Conservation (phyloP, 1,140 invertebrate genomes). For the Trachymyrmex cornetzi region DNA sequence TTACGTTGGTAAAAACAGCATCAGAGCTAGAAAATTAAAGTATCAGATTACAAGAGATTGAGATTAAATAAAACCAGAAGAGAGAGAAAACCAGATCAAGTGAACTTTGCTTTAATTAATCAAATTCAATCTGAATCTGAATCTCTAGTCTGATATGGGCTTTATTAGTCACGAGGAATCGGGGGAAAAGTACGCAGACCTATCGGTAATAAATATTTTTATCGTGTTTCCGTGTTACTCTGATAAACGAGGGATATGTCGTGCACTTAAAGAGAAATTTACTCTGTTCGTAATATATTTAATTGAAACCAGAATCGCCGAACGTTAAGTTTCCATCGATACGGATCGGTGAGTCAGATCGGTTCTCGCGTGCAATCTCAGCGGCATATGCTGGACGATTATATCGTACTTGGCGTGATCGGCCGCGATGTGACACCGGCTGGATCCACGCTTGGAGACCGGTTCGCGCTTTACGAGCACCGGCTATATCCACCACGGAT, state of each 20-base stretch:
- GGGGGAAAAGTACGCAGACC: neutral
- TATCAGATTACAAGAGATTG: no score
- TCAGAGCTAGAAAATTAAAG: no score
- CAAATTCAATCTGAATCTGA: no score
- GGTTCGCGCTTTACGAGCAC: constrained; percentile 64
- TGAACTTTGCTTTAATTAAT: no score
- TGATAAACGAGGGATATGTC: neutral
- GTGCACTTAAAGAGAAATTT: constrained; percentile 18
- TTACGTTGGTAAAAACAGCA: no score
- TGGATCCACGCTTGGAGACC: constrained; percentile 44
- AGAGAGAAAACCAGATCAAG: no score
- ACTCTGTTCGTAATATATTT: constrained; percentile 16
- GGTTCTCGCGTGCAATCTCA: neutral
- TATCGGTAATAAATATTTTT: constrained; percentile 45
- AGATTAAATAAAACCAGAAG: no score
- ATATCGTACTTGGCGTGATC: constrained; percentile 54
- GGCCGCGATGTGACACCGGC: constrained; percentile 36
- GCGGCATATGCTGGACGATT: constrained; percentile 33
- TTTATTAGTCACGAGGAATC: neutral
- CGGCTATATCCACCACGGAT: constrained; percentile 15
- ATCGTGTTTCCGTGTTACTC: neutral
- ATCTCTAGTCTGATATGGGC: no score
- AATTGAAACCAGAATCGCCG: constrained; percentile 33
- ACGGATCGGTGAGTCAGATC: constrained; percentile 47
- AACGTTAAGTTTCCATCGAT: constrained; percentile 18